Conservation (phyloP, 2,888 invertebrate species). For the Athrips mouffetella region DNA sequence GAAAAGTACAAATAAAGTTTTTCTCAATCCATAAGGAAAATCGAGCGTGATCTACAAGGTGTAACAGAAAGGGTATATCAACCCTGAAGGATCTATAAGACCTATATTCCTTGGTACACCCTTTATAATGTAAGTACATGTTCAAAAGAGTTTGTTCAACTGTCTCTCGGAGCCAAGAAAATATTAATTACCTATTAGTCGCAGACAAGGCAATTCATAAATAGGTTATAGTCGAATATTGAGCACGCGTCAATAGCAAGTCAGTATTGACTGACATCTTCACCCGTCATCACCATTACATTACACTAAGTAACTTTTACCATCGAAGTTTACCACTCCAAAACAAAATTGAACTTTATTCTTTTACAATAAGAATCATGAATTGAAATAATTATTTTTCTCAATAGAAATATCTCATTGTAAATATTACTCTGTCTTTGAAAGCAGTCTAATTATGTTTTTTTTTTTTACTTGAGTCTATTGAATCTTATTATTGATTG, state of each 20-base stretch:
- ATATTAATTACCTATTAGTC: conserved; percentile 63
- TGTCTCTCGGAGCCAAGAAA: conserved; percentile 37
- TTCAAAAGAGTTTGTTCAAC: conserved; percentile 1
- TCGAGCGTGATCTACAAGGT: too few relatives aligned
- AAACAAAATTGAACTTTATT: conserved; percentile 38
- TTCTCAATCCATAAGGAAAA: too few relatives aligned
- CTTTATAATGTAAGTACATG: too few relatives aligned
- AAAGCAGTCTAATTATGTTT: conserved; percentile 75
- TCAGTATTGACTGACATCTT: conserved; percentile 63
- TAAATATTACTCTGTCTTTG: conserved; percentile 59
- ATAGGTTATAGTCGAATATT: too few relatives aligned
- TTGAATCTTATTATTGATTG: conserved; percentile 73
- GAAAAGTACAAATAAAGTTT: too few relatives aligned
- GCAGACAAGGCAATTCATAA: conserved; percentile 45
- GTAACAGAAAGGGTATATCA: too few relatives aligned
- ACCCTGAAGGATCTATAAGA: too few relatives aligned
- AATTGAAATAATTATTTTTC: conserved; percentile 9
- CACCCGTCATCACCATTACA: conserved; percentile 69
- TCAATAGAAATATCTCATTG: conserved; percentile 25
- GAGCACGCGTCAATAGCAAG: conserved; percentile 67
- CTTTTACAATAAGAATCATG: conserved; percentile 26
- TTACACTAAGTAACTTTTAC: conserved; percentile 37
- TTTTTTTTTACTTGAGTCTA: conserved; percentile 61
- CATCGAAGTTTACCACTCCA: background rate
- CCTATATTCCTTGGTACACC: too few relatives aligned